These are phyloP conservation scores for Allacma fusca DNA, from an alignment of 2,888 invertebrate species.

Conservation along the genomic window DNA sequence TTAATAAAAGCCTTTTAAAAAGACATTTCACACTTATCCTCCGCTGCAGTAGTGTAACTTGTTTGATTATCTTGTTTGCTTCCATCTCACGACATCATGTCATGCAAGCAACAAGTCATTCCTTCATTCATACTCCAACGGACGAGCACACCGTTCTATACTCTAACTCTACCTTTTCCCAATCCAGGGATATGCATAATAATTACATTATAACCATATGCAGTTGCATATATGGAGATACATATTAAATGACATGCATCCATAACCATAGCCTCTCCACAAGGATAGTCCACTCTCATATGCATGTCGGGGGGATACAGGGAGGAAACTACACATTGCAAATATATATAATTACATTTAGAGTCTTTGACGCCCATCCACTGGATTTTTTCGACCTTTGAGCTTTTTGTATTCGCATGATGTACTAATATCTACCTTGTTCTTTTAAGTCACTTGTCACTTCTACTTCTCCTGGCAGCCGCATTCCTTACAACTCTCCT, in stretches of 20 bases:
- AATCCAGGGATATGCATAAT: not conserved
- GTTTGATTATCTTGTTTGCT: conserved; percentile 43
- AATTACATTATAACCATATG: not conserved
- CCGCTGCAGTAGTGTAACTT: conserved; percentile 32
- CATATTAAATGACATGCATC: no score
- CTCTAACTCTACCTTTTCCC: not conserved
- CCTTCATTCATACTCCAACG: conserved; percentile 22
- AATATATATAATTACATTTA: no score
- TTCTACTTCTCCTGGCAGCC: not conserved
- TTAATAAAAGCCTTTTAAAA: conserved; percentile 47
- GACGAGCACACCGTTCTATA: conserved; percentile 1
- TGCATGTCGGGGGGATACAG: no score
- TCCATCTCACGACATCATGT: conserved; percentile 37
- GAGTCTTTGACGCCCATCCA: no score
- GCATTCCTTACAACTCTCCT: conserved; percentile 10
- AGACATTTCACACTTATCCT: conserved; percentile 44
- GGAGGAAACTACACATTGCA: no score
- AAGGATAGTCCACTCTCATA: no score
- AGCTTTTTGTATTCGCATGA: not conserved
- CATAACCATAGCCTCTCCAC: no score
- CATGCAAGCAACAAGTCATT: conserved; percentile 35
- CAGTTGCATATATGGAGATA: not conserved
- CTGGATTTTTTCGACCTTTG: no score
- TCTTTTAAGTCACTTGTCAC: conserved; percentile 21
- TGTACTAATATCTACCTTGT: not conserved